Percentiles rank a stretch among this genome's conserved stretches.
These are phyloP conservation scores for Orientallactaga sibirica DNA, from an alignment of 2,797 vertebrate species.

Conservation along the genomic window DNA sequence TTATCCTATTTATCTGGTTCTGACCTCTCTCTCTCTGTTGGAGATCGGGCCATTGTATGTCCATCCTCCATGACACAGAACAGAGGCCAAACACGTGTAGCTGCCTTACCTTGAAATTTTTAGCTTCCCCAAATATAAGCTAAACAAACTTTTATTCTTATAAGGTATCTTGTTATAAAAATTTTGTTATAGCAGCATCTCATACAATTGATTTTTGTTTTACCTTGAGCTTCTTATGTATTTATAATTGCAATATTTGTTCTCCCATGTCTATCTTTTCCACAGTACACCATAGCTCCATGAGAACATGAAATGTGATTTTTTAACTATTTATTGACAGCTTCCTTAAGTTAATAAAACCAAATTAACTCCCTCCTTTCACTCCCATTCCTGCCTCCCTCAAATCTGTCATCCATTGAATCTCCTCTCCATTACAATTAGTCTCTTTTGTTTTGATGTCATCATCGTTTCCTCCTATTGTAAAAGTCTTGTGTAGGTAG, in stretches of 20 bases:
- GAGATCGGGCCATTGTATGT: not conserved
- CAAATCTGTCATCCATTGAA: too few species aligned
- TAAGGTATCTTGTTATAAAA: not conserved
- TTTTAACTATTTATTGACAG: not conserved
- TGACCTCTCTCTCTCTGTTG: too few species aligned
- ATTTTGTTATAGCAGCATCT: not conserved
- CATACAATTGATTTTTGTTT: not conserved
- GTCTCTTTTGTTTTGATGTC: too few species aligned
- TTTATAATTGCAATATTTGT: not conserved
- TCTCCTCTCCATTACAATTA: too few species aligned
- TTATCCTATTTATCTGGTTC: too few species aligned
- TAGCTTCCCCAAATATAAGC: not conserved
- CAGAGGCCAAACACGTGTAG: not conserved
- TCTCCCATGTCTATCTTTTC: not conserved
- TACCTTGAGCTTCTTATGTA: not conserved
- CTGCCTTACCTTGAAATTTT: not conserved
- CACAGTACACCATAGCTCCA: not conserved
- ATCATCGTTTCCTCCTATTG: too few species aligned
- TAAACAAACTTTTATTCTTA: not conserved
- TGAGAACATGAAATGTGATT: not conserved
- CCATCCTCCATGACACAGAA: not conserved
- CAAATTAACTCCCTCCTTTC: too few species aligned
- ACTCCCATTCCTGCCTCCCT: too few species aligned
- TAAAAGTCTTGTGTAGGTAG: too few species aligned
- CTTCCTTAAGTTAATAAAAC: too few species aligned